Base-by-base conservation (phyloP, 2,888 invertebrate species). In the Nymphalis c-album region DNA sequence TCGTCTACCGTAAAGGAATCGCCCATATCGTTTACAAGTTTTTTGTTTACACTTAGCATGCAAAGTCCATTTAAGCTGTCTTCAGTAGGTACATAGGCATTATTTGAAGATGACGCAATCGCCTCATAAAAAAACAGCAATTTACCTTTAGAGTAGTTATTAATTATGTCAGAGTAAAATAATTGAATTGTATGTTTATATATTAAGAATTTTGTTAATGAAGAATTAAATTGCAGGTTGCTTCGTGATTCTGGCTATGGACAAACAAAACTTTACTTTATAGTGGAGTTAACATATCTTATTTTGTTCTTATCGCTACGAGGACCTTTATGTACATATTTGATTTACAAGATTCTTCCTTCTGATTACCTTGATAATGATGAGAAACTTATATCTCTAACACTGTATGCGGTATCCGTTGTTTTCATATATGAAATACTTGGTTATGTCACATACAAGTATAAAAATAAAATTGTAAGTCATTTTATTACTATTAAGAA, bases 241-340 rank as follows among this genome's bases (percentile, higher is more conserved):
- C 83, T 94, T 58, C 86, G 93, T 75, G 82, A 86, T 22, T 83
- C 84, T 68, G 94, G 94, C 47, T 87, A 88, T 74, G 88, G 90
- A 20, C 83, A 88, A 63, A 88, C 93, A 6, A 65, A 75, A 1
- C 45, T 93, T 48, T 94, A 86, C 77, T 78, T 82, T 7, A 53
- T 86, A 13, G 86, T 93, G 8, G 94, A 95, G 80, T 73, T 90
- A 35, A 64, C 82, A 7, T 95, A 94, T 75, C 81, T 94, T 46
- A 22, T 81, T 0, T 67, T 90, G 60, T 94, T 94, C 75, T 70
- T 94, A 13, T 35, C 80, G 0, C 78, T 94, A 48, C 86, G 95
- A 20, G 91, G 94, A 1, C 66, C 93, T 1, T 75, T 94, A 31
- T 94, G 94, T 20, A 90, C 93, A 1, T 91, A 88, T 73, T 77